These are phyloP conservation scores for Scolopax rusticola DNA, from an alignment of 2,797 vertebrate genomes.

Conservation along the genomic window DNA sequence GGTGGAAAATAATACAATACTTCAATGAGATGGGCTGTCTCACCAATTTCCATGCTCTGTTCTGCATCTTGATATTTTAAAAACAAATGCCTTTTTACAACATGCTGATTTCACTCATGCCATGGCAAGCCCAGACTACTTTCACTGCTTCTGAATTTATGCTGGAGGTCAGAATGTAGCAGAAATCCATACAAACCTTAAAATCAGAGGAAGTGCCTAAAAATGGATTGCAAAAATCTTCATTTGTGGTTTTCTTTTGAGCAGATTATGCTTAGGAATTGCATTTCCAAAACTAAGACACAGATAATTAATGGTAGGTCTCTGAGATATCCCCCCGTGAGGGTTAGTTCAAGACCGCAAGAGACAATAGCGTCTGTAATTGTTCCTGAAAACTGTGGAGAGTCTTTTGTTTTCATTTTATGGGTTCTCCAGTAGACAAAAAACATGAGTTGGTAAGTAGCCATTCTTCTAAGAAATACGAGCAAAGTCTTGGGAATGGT, in stretches of 20 bases:
- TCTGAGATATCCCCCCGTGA: conserved; percentile 23
- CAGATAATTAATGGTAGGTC: conserved; percentile 42
- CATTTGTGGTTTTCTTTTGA: neutral
- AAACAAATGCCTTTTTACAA: neutral
- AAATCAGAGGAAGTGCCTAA: neutral
- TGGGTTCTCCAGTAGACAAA: conserved; percentile 47
- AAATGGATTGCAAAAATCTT: neutral
- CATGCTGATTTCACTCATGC: neutral
- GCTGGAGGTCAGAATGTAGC: neutral
- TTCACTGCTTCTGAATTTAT: neutral
- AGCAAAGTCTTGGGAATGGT: conserved; percentile 54
- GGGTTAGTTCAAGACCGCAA: conserved; percentile 31
- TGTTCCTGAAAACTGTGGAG: conserved; percentile 61
- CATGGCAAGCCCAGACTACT: neutral
- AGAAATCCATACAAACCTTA: neutral
- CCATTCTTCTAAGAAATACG: conserved; percentile 63
- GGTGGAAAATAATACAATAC: neutral
- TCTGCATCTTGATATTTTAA: neutral
- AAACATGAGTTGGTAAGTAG: conserved; percentile 21
- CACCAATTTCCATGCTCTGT: neutral
- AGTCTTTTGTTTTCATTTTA: conserved; percentile 59
- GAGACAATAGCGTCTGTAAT: conserved; percentile 51
- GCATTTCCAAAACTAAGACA: conserved; percentile 24
- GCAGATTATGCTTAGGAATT: conserved; percentile 3
- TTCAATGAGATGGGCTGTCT: neutral